Conservation (phyloP, 2,888 invertebrate species). For the Phyto melanocephala region DNA sequence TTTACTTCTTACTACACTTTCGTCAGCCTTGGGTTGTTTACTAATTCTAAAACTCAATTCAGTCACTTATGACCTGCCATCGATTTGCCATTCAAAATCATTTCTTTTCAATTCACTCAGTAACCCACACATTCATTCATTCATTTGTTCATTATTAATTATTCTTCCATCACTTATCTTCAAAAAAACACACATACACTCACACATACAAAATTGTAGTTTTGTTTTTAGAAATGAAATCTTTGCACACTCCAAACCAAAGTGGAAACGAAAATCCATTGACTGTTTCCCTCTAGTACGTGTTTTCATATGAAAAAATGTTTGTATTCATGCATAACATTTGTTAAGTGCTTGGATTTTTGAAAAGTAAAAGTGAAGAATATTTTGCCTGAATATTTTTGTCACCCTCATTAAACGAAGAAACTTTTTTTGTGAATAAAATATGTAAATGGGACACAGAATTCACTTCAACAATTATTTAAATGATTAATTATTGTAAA, state of each 20-base stretch:
- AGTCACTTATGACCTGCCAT: slow-evolving; percentile 56
- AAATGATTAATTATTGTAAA: too few species aligned
- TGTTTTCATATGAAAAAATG: background rate
- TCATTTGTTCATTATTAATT: slow-evolving; percentile 4
- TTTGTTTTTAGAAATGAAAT: background rate
- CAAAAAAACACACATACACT: background rate
- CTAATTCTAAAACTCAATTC: slow-evolving; percentile 42
- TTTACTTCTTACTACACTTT: too few species aligned
- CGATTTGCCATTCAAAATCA: slow-evolving; percentile 58
- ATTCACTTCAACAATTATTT: too few species aligned
- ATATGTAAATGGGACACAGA: too few species aligned
- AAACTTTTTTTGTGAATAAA: too few species aligned
- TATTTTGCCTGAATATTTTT: background rate
- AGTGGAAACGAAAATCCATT: background rate
- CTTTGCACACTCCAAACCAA: background rate
- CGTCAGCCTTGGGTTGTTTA: slow-evolving; percentile 50
- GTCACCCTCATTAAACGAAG: background rate
- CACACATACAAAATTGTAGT: background rate
- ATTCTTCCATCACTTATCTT: slow-evolving; percentile 4
- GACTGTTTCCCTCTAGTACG: slow-evolving; percentile 11
- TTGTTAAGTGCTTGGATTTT: slow-evolving; percentile 14
- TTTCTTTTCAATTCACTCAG: slow-evolving; percentile 17
- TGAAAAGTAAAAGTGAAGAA: background rate
- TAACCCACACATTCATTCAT: background rate
- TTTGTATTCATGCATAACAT: background rate